phyloP scores from a whole-genome alignment of 30 jellyfish, hydroid and myxozoan genomes.

The Hydractinia symbiolongicarpus region DNA sequence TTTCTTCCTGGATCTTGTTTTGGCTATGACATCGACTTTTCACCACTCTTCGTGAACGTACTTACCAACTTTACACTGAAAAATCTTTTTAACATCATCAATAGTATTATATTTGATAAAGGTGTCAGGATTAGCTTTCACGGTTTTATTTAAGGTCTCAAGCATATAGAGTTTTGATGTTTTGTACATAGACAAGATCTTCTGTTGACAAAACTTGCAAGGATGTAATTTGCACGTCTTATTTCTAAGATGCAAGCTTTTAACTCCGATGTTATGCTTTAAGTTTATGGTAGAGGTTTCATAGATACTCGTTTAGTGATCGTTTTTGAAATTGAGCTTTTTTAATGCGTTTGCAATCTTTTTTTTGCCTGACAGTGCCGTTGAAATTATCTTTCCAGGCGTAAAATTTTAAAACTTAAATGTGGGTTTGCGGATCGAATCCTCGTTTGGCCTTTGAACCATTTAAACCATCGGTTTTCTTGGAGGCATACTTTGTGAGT shows the following conservation, averaged over 20 bases:
- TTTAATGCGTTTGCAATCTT: not conserved
- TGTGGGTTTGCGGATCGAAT: not conserved
- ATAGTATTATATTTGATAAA: not conserved
- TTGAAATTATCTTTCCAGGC: not conserved
- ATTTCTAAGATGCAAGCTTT: not conserved
- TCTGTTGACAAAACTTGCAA: slow-evolving; percentile 1
- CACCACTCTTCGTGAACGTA: slow-evolving; percentile 6
- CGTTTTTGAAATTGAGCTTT: not conserved
- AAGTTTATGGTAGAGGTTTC: slow-evolving; percentile 11
- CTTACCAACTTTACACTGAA: not conserved
- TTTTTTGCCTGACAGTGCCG: slow-evolving; percentile 24
- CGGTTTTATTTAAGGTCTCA: not conserved
- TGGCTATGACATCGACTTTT: not conserved
- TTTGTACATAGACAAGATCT: not conserved
- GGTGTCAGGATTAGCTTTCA: not conserved
- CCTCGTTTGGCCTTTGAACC: slow-evolving; percentile 12
- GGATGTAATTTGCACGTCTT: slow-evolving; percentile 1
- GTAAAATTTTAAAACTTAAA: not conserved
- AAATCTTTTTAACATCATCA: not conserved
- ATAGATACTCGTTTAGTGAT: not conserved
- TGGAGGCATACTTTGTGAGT: too few species aligned
- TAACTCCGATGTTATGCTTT: not conserved
- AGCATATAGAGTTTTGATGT: not conserved
- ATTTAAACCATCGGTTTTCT: too few species aligned
- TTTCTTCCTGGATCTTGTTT: too few species aligned